A percentile compares a stretch with the other conserved stretches of the same genome.
These are phyloP conservation scores for Dolichopus griseipennis DNA, from an alignment of 2,888 invertebrate species.

Conservation along the genomic window DNA sequence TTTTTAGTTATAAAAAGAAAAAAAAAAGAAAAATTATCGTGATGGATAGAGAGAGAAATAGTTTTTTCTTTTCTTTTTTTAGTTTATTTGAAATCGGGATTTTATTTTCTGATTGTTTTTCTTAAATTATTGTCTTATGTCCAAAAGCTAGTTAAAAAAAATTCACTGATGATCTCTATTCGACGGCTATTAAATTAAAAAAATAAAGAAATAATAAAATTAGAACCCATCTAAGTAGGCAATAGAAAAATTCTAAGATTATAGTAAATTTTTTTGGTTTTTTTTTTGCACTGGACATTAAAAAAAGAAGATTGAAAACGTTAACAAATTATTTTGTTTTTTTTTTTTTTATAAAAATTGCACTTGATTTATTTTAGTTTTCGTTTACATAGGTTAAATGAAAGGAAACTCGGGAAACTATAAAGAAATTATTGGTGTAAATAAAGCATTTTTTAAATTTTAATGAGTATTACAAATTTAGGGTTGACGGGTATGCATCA, in stretches of 20 bases:
- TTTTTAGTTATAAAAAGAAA: not conserved
- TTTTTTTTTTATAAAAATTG: not conserved
- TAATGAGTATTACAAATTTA: too few relatives aligned
- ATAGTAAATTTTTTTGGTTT: not conserved
- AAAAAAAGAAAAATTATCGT: not conserved
- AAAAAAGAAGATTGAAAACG: too few relatives aligned
- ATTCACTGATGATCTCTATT: not conserved
- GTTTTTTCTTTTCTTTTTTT: too few relatives aligned
- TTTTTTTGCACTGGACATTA: not conserved
- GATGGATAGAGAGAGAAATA: not conserved
- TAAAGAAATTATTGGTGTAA: too few relatives aligned
- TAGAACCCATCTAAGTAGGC: not conserved
- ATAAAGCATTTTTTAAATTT: too few relatives aligned
- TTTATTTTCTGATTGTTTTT: not conserved
- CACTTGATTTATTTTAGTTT: not conserved
- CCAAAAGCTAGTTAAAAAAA: not conserved
- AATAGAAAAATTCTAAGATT: not conserved
- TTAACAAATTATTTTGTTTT: too few relatives aligned
- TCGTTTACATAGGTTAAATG: not conserved
- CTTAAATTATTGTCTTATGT: not conserved
- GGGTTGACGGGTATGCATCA: too few relatives aligned
- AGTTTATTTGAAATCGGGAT: not conserved
- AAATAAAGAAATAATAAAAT: constrained; percentile 3
- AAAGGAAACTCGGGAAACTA: too few relatives aligned
- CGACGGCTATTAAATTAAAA: not conserved